Base-by-base conservation (phyloP, 2,888 invertebrate species). In the Nebria brevicollis region DNA sequence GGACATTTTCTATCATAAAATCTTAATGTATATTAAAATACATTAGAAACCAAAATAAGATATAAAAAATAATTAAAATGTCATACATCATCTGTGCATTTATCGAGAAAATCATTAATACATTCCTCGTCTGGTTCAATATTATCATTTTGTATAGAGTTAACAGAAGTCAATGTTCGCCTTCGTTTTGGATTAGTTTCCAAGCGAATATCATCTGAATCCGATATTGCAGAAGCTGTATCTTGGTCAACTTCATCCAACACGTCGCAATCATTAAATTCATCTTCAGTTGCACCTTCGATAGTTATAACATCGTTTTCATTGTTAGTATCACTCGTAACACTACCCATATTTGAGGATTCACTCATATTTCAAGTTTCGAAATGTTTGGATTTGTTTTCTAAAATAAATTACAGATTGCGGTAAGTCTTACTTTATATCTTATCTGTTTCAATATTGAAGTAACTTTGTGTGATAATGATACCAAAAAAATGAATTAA, bases 41-140 rank as follows among this genome's bases (percentile, higher is more conserved):
- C 5, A 34, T 34, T 34, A 34, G 5, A 34, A 34, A 34, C 34
- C 2, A 34, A 34, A 34, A 34, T 34, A 34, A 34, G 34, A 2
- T 0, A 77, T 74, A 77, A 25, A 64, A 77, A 82, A 66, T 25
- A 79, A 20, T 76, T 54, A 66, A 64, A 77, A 80, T 83, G 82
- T 84, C 86, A 75, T 85, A 88, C 88, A 85, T 88, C 86, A 80
- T 86, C 86, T 76, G 83, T 87, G 66, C 86, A 87, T 82, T 84
- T 84, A 82, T 86, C 84, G 84, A 88, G 86, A 83, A 87, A 87
- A 82, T 85, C 85, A 81, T 85, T 85, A 82, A 88, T 88, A 75
- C 88, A 86, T 82, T 86, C 84, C 72, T 85, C 84, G n/a, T 86
- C 85, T 68, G 65, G 43, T 73, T 78, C 75, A 10, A 83, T 83